Percentiles rank a stretch among this genome's conserved stretches.
Evolutionary conservation across 2,797 vertebrate genomes (phyloP).

Genomic region (Cottoperca gobio): DNA sequence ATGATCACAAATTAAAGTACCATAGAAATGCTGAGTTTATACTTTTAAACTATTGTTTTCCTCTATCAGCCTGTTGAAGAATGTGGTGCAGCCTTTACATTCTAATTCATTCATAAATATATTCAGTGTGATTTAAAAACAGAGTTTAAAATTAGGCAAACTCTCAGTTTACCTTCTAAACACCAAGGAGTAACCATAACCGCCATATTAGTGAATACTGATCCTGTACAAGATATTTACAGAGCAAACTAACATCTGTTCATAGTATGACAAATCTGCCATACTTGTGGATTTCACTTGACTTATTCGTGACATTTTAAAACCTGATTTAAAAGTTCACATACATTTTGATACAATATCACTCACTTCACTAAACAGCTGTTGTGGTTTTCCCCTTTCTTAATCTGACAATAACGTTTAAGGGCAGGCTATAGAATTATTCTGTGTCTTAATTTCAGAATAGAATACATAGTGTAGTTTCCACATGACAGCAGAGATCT

Average conservation of each 20-base stretch:
- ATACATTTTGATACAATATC: background rate
- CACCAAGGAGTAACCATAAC: background rate
- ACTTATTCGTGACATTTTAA: background rate
- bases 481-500: constrained; percentile 18
- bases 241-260: background rate
- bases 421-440: background rate
- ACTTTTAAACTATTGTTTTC: background rate
- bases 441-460: background rate
- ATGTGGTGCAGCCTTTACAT: background rate
- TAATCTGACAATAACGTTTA: background rate
- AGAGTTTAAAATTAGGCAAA: background rate
- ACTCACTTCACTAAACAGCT: background rate
- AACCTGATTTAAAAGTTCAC: background rate
- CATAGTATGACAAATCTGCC: background rate
- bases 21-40: background rate
- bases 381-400: background rate
- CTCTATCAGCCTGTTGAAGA: background rate
- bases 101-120: constrained; percentile 15
- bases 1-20: background rate
- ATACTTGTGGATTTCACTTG: background rate
- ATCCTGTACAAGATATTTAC: constrained; percentile 2
- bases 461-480: background rate
- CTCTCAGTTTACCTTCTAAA: constrained; percentile 10
- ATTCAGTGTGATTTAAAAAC: constrained; percentile 16
- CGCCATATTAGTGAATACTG: background rate